A percentile compares a stretch with the other conserved stretches of the same genome.
phyloP scores from a whole-genome alignment of 1,140 invertebrate genomes.

The Tribolium madens region DNA sequence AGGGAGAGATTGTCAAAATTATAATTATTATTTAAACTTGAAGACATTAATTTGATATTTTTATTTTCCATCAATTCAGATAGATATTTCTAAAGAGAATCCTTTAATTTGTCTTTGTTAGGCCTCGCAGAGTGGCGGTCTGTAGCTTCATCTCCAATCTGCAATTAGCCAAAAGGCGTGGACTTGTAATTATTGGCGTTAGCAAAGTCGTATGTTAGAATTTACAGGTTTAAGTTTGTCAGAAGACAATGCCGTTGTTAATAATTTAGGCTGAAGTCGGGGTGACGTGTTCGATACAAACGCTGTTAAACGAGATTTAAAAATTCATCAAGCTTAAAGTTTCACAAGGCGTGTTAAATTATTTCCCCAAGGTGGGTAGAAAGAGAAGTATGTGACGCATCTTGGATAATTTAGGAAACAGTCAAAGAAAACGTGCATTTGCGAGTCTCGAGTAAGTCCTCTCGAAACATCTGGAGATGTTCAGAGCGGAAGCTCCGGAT shows the following conservation, averaged over 20 bases:
- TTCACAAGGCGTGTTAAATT: conserved; percentile 32
- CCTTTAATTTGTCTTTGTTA: too few species aligned
- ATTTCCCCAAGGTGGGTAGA: conserved; percentile 27
- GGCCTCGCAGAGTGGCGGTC: too few species aligned
- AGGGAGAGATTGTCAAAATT: too few species aligned
- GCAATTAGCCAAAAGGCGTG: conserved; percentile 15
- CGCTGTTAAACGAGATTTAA: conserved; percentile 37
- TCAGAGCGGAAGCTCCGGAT: conserved; percentile 18
- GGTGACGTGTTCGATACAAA: conserved; percentile 36
- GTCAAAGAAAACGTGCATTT: conserved; percentile 37
- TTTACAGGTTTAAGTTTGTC: conserved; percentile 12
- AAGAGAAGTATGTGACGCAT: conserved; percentile 37
- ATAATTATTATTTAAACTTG: too few species aligned
- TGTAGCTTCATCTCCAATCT: conserved; percentile 2
- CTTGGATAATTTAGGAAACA: conserved; percentile 39
- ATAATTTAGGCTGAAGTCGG: conserved; percentile 24
- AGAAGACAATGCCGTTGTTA: conserved; percentile 17
- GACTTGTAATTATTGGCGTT: conserved; percentile 10
- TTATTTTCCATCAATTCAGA: too few species aligned
- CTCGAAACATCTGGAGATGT: conserved; percentile 28
- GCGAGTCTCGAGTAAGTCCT: conserved; percentile 15
- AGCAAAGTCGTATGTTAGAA: conserved; percentile 8
- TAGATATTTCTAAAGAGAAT: too few species aligned
- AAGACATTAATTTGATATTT: too few species aligned
- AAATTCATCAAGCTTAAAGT: conserved; percentile 37